phyloP scores from a whole-genome alignment of 1,140 invertebrate species.

The Drosophila triauraria region DNA sequence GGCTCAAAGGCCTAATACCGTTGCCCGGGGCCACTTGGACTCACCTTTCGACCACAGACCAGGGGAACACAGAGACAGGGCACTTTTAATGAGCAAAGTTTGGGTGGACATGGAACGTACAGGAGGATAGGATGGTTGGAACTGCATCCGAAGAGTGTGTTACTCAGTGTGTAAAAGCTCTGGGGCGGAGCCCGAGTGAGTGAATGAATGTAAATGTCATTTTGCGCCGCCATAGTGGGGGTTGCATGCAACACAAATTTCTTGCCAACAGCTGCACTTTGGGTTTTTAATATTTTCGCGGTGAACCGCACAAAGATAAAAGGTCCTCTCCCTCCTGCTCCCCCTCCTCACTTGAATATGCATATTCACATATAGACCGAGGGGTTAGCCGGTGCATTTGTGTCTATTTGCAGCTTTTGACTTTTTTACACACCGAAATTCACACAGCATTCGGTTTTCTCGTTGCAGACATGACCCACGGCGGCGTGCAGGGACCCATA shows the following conservation, averaged over 20 bases:
- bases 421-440: constrained; percentile 49
- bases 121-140: constrained; percentile 33
- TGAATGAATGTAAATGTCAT: constrained; percentile 61
- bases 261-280: constrained; percentile 56
- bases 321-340: constrained; percentile 13
- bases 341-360: constrained; percentile 15
- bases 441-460: constrained; percentile 13
- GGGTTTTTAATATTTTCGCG: constrained; percentile 57
- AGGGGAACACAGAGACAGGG: not conserved
- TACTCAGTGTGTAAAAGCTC: constrained; percentile 19
- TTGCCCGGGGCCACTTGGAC: constrained; percentile 47
- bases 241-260: constrained; percentile 46
- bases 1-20: constrained; percentile 44
- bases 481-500: constrained; percentile 78
- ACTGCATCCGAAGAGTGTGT: constrained; percentile 16
- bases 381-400: constrained; percentile 31
- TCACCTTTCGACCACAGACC: constrained; percentile 46
- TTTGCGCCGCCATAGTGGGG: constrained; percentile 19
- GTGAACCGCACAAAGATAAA: constrained; percentile 46
- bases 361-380: constrained; percentile 7
- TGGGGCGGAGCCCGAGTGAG: constrained; percentile 5
- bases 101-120: not conserved
- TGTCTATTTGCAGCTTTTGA: constrained; percentile 59
- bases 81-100: constrained; percentile 65
- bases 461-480: constrained; percentile 78